A percentile compares a stretch with the other conserved stretches of the same genome.
phyloP scores from a whole-genome alignment of 2,888 invertebrate genomes.

The Pachliopta kotzebuea region DNA sequence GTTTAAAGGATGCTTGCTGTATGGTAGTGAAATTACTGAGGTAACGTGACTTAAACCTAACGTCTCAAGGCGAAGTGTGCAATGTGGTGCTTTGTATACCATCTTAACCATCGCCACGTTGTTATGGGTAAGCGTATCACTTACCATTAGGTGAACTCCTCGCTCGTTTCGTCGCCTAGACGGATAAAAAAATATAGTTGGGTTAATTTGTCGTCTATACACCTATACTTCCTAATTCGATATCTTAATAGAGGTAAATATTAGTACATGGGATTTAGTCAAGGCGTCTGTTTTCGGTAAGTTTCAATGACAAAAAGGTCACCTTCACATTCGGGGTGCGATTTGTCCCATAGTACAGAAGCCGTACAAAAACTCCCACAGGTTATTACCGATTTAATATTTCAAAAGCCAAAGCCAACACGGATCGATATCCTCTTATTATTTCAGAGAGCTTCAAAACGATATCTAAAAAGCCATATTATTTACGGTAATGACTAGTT shows the following conservation, averaged over 20 bases:
- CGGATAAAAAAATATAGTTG: no score
- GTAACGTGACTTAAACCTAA: no score
- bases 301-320: constrained; percentile 24
- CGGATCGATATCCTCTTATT: constrained; percentile 18
- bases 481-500: constrained; percentile 7
- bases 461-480: constrained; percentile 4
- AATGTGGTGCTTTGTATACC: no score
- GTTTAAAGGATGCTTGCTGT: no score
- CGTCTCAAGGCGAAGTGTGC: no score
- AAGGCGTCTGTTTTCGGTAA: constrained; percentile 4
- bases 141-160: no score
- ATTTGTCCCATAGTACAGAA: constrained; percentile 10
- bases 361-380: constrained; percentile 14
- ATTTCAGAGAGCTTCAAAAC: constrained; percentile 10
- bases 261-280: constrained; percentile 11
- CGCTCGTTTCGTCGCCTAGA: no score
- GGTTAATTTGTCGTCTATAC: background rate
- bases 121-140: no score
- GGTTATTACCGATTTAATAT: constrained; percentile 13
- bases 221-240: no score
- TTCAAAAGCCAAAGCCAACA: constrained; percentile 13
- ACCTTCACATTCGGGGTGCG: background rate
- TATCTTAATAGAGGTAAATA: background rate
- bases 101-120: no score
- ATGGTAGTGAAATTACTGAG: no score